These are phyloP conservation scores for Dreissena rostriformis DNA, from an alignment of 1,140 invertebrate species.

Conservation along the genomic window DNA sequence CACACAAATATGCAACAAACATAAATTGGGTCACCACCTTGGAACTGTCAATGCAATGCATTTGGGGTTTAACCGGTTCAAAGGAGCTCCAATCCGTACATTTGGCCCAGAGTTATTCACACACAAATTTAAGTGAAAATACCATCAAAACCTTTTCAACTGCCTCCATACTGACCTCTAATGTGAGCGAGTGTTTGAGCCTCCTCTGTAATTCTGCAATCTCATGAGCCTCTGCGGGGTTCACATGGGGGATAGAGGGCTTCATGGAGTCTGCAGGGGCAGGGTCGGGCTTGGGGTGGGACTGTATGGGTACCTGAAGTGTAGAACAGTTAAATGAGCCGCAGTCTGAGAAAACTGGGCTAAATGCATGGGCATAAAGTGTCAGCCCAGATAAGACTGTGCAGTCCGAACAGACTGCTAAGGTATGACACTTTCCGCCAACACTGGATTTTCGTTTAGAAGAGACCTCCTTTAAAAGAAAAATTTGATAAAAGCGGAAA, in stretches of 20 bases:
- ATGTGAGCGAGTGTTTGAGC: constrained; percentile 68
- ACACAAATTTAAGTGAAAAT: neutral
- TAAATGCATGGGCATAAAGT: no score
- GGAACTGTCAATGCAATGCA: neutral
- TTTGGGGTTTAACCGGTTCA: neutral
- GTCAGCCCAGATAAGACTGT: no score
- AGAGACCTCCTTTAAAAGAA: no score
- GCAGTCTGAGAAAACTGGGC: no score
- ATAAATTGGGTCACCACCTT: neutral
- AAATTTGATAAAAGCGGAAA: no score
- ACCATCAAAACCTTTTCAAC: neutral
- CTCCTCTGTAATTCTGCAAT: constrained; percentile 68
- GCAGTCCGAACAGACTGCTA: no score
- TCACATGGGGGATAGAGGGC: constrained; percentile 15
- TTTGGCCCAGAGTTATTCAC: neutral
- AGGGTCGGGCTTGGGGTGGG: neutral
- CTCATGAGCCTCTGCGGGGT: constrained; percentile 61
- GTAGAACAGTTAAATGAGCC: neutral
- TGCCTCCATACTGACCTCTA: constrained; percentile 60
- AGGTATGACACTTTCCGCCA: no score
- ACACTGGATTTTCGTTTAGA: no score
- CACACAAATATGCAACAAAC: neutral
- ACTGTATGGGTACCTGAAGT: no score
- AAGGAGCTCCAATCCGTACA: neutral
- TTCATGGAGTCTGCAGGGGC: neutral